Conservation (phyloP, 2,888 invertebrate genomes). For the Subacronicta megacephala region DNA sequence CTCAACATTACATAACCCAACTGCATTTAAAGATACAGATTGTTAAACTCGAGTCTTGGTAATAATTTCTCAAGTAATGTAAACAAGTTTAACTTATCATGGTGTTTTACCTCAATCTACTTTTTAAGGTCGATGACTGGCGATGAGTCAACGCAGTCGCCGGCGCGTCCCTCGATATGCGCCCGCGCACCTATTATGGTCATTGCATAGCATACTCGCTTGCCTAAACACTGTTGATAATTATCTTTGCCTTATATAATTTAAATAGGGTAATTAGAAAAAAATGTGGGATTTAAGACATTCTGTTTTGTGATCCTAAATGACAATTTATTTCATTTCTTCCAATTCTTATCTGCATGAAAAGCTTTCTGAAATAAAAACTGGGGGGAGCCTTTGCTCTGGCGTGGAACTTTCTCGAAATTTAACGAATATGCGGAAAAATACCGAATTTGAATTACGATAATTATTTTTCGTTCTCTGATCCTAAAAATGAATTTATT, state of each 20-base stretch:
- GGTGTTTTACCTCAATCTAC: slow-evolving; percentile 55
- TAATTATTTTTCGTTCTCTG: too few species aligned
- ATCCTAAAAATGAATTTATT: too few species aligned
- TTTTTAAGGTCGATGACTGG: slow-evolving; percentile 75
- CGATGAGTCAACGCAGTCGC: slow-evolving; percentile 66
- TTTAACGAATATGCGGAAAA: too few species aligned
- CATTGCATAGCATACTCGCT: slow-evolving; percentile 59
- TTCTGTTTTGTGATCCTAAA: too few species aligned
- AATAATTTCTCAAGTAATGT: slow-evolving; percentile 28
- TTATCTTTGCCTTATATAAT: slow-evolving; percentile 47
- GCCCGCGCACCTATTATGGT: slow-evolving; percentile 67
- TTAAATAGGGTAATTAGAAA: slow-evolving; percentile 33
- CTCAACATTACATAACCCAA: background rate
- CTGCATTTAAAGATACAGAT: background rate
- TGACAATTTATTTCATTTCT: too few species aligned
- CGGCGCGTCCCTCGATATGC: slow-evolving; percentile 42
- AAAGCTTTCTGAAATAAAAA: too few species aligned
- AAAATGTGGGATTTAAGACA: slow-evolving; percentile 6
- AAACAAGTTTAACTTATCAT: slow-evolving; percentile 50
- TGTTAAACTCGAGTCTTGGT: background rate
- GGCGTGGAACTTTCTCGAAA: too few species aligned
- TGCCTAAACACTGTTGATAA: slow-evolving; percentile 45
- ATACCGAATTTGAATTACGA: too few species aligned
- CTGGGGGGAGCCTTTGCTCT: too few species aligned
- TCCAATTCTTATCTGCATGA: too few species aligned